These are phyloP conservation scores for Phocoena phocoena DNA, from an alignment of 2,113 vertebrate species.

Conservation along the genomic window DNA sequence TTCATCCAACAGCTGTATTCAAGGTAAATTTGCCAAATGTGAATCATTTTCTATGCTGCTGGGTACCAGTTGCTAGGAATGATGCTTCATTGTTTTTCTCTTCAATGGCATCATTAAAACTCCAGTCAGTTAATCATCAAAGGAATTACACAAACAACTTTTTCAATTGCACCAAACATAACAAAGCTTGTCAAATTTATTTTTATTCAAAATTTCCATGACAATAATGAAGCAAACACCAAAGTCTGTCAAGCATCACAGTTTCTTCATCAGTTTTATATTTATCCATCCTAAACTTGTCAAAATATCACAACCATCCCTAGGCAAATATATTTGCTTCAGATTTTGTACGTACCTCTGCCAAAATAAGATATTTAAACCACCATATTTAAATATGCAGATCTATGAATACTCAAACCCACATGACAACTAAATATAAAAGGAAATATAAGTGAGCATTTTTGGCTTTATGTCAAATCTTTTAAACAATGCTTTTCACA, in stretches of 20 bases:
- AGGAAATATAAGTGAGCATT: neutral
- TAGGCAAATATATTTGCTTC: constrained; percentile 54
- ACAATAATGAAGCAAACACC: constrained; percentile 70
- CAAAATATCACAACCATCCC: constrained; percentile 52
- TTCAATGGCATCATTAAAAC: constrained; percentile 70
- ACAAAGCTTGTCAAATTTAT: constrained; percentile 75
- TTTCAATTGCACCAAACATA: constrained; percentile 73
- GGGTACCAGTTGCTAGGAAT: constrained; percentile 47
- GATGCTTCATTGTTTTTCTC: constrained; percentile 62
- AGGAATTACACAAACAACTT: constrained; percentile 71
- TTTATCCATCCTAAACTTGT: constrained; percentile 62
- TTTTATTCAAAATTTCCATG: constrained; percentile 77
- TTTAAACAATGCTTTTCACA: neutral
- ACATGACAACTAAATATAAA: neutral
- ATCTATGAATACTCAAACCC: neutral
- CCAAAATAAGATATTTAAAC: constrained; percentile 52
- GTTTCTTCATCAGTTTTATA: constrained; percentile 64
- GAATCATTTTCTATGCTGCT: constrained; percentile 49
- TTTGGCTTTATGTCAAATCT: neutral
- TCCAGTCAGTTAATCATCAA: constrained; percentile 74
- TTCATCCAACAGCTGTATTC: constrained; percentile 51
- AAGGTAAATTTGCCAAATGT: constrained; percentile 55
- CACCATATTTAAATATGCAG: neutral
- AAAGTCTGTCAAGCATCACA: constrained; percentile 52
- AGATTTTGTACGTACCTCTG: constrained; percentile 37